A percentile compares a stretch with the other conserved stretches of the same genome.
These are phyloP conservation scores for Adoxophyes honmai DNA, from an alignment of 1,140 invertebrate species.

Conservation along the genomic window DNA sequence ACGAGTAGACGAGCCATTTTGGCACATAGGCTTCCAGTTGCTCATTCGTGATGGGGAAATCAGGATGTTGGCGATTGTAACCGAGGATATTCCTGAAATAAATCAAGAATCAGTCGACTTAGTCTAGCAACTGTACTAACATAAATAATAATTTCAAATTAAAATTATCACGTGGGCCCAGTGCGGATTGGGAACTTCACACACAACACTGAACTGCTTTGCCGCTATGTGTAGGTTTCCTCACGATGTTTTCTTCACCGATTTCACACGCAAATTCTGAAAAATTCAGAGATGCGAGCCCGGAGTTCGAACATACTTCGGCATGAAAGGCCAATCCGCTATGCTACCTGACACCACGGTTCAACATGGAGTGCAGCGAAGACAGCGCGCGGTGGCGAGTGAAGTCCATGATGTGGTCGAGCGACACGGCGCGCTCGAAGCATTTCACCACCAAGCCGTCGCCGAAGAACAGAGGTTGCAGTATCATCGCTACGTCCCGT, in stretches of 20 bases:
- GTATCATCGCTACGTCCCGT: slow-evolving; percentile 90
- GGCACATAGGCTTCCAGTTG: slow-evolving; percentile 96
- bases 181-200: too few relatives aligned
- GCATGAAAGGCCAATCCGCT: slow-evolving; percentile 7
- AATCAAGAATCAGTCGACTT: too few relatives aligned
- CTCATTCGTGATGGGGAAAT: slow-evolving; percentile 96
- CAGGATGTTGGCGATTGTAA: slow-evolving; percentile 95
- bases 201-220: too few relatives aligned
- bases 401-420: slow-evolving; percentile 99
- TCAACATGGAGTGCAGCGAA: slow-evolving; percentile 98
- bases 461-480: slow-evolving; percentile 91
- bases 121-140: too few relatives aligned
- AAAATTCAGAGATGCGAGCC: too few relatives aligned
- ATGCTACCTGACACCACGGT: slow-evolving; percentile 88
- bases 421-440: slow-evolving; percentile 91
- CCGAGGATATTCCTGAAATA: slow-evolving; percentile 88
- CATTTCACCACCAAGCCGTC: slow-evolving; percentile 96
- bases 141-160: too few relatives aligned
- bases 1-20: slow-evolving; percentile 93
- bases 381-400: slow-evolving; percentile 95
- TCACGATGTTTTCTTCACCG: too few relatives aligned
- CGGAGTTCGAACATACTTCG: too few relatives aligned
- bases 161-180: too few relatives aligned
- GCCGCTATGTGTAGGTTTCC: too few relatives aligned
- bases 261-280: too few relatives aligned